Evolutionary conservation across 2,113 vertebrate genomes (phyloP), one percentile per base, ranked within the genome.

Genomic region (Thomomys bottae): DNA sequence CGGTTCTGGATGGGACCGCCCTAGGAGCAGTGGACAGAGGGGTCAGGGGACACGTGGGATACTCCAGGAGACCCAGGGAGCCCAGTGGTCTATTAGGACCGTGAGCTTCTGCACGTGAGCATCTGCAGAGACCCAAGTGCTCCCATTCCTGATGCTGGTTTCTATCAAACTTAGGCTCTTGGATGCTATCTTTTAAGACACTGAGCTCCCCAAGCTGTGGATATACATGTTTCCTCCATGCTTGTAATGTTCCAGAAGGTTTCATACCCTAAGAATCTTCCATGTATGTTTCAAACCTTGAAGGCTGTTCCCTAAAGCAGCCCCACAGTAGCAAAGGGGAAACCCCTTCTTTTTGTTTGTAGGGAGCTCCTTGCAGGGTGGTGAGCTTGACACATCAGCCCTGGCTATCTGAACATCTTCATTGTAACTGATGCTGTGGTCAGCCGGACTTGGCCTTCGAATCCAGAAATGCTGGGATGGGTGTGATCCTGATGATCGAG

Each of bases 1-100:
- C 97, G 98, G 98, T 99, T 99, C 98, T 99, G 99, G 97, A 99
- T 99, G 95, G 98, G 97, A 93, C 99, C 99, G 98, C 99, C 99
- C 99, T 99, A 96, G 79, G 97, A 97, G 81, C 26, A 54, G 49
- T 72, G 66, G 68, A 59, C 0, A 6, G 59, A 92, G 82, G 63
- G 2, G n/a, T 96, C 77, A 96, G 87, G 88, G 63, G 15, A 8
- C 2, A 8, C 1, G 45, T 26, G 15, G n/a, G 42, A 10, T 49
- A 30, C 4, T 10, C 0, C 5, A 30, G 6, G 49, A 38, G 30
- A n/a, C 10, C 10, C 8, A 14, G 49, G 61, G 20, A 86, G 40
- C 10, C 59, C 20, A 12, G 45, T 0, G 20, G 57, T 28, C 11
- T 8, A 20, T 54, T 18, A n/a, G n/a, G 28, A n/a, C n/a, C n/a